Evolutionary conservation across 2,113 vertebrate genomes (phyloP).

Genomic region (Merops nubicus): DNA sequence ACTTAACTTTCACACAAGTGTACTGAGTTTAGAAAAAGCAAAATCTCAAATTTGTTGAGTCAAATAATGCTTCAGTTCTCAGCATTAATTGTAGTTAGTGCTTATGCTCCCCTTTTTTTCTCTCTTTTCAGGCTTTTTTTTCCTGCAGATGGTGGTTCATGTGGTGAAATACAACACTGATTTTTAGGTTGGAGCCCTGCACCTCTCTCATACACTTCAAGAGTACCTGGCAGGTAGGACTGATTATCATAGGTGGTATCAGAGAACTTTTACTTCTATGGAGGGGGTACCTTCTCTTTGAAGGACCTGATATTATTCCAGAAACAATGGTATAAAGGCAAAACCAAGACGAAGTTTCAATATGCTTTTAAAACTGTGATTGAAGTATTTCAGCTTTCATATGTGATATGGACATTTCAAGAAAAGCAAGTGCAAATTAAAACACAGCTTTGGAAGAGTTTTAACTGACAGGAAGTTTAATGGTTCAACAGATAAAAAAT

Average conservation of each 20-base stretch:
- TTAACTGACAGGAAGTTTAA: not conserved
- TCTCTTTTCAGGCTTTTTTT: not conserved
- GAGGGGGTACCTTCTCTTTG: not conserved
- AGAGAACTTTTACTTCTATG: not conserved
- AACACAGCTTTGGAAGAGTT: not conserved
- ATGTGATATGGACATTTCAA: not conserved
- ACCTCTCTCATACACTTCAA: not conserved
- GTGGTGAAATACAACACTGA: not conserved
- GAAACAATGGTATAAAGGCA: not conserved
- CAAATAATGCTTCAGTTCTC: not conserved
- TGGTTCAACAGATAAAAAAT: not conserved
- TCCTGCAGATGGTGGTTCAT: not conserved
- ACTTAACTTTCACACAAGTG: not conserved
- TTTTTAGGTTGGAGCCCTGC: not conserved
- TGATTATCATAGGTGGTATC: not conserved
- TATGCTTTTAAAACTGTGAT: not conserved
- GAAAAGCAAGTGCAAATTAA: not conserved
- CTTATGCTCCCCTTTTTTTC: not conserved
- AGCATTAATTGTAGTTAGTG: not conserved
- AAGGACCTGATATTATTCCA: not conserved
- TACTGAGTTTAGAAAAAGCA: not conserved
- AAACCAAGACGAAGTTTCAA: not conserved
- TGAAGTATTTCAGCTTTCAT: not conserved
- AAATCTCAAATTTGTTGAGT: not conserved
- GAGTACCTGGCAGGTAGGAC: not conserved